Percentiles rank a stretch among this genome's conserved stretches.
These are phyloP conservation scores for Gobiocypris rarus DNA, from an alignment of 2,113 vertebrate genomes.

Conservation along the genomic window DNA sequence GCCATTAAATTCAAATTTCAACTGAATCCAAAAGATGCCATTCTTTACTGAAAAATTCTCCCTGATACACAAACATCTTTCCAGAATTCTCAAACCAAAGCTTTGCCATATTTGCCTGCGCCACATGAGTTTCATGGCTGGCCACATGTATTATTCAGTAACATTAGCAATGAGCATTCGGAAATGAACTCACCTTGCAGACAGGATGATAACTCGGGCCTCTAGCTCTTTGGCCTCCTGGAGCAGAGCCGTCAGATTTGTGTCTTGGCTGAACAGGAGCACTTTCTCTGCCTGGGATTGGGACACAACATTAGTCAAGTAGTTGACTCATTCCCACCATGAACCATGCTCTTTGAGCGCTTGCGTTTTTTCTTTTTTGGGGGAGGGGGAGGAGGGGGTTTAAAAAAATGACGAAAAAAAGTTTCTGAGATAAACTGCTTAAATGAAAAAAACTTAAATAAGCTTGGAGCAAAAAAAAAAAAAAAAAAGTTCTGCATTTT, in stretches of 20 bases:
- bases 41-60: neutral
- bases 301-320: slow-evolving; percentile 70
- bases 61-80: neutral
- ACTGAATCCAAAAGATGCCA: neutral
- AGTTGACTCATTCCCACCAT: slow-evolving; percentile 60
- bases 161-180: neutral
- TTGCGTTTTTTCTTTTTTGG: slow-evolving; percentile 52
- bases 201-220: slow-evolving; percentile 95
- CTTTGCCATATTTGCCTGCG: neutral
- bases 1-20: neutral
- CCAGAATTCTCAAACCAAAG: neutral
- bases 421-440: slow-evolving; percentile 68
- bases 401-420: slow-evolving; percentile 64
- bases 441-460: slow-evolving; percentile 68
- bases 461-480: slow-evolving; percentile 65
- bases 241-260: slow-evolving; percentile 93
- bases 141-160: neutral
- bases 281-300: slow-evolving; percentile 95
- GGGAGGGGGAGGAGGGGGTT: slow-evolving; percentile 24
- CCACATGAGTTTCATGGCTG: neutral
- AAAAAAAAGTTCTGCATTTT: slow-evolving; percentile 78
- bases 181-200: slow-evolving; percentile 83
- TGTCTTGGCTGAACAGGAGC: slow-evolving; percentile 94
- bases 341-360: slow-evolving; percentile 81
- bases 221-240: slow-evolving; percentile 95